Conservation (phyloP, 2,113 vertebrate species). For the Microcebus ravelobensis region DNA sequence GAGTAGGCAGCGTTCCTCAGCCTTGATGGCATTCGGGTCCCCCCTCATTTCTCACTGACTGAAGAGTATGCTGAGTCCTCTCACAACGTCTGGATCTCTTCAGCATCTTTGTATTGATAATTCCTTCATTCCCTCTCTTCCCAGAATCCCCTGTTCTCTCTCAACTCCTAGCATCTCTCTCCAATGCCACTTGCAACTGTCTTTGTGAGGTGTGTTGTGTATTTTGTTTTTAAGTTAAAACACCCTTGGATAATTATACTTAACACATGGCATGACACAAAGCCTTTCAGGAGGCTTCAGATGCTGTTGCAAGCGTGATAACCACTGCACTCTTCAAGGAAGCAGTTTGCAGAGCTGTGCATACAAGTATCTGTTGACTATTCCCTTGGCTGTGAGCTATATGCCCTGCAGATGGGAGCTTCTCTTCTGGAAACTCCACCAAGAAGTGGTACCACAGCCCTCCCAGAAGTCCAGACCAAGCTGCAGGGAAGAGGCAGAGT, state of each 20-base stretch:
- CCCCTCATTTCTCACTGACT: background rate
- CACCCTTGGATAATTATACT: background rate
- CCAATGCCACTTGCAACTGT: background rate
- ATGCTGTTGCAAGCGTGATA: background rate
- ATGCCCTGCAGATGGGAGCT: background rate
- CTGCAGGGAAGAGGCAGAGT: background rate
- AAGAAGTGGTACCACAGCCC: background rate
- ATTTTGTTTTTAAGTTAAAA: background rate
- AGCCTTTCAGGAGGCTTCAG: background rate
- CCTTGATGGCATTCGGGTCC: background rate
- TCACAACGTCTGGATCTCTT: background rate
- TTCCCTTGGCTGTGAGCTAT: background rate
- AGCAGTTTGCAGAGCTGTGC: background rate
- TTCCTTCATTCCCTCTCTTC: too few species aligned
- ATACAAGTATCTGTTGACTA: background rate
- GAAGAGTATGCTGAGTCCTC: background rate
- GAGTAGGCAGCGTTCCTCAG: background rate
- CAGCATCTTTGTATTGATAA: too few species aligned
- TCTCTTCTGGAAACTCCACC: background rate
- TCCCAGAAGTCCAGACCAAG: background rate
- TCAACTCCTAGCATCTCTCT: background rate
- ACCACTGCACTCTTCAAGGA: background rate
- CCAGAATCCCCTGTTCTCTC: background rate
- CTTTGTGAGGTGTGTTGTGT: background rate
- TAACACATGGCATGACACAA: background rate